These are phyloP conservation scores for Tachystola acroxantha DNA, from an alignment of 2,888 invertebrate genomes.

Conservation along the genomic window DNA sequence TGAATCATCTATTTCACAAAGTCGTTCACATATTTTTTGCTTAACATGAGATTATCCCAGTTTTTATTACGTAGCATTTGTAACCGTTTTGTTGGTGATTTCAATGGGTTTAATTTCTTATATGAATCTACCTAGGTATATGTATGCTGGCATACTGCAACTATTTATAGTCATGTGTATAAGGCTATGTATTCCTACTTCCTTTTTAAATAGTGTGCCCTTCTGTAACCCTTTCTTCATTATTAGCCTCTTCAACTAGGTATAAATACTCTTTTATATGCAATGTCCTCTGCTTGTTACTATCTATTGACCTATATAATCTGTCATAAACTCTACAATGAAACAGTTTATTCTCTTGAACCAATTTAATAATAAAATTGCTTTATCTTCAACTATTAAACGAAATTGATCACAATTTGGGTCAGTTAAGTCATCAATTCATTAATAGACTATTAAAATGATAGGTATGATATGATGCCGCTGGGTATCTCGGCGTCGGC, in stretches of 20 bases:
- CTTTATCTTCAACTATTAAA: conserved; percentile 55
- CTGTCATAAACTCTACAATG: background rate
- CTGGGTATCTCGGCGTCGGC: conserved; percentile 32
- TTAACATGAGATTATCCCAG: conserved; percentile 31
- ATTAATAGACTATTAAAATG: conserved; percentile 50
- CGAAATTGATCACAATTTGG: conserved; percentile 58
- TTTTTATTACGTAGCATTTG: conserved; percentile 19
- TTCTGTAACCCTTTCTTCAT: too few relatives aligned
- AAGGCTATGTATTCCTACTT: too few relatives aligned
- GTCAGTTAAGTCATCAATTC: conserved; percentile 60
- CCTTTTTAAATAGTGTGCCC: too few relatives aligned
- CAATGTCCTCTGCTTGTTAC: too few relatives aligned
- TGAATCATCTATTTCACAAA: conserved; percentile 26
- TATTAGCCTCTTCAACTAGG: too few relatives aligned
- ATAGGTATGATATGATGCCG: conserved; percentile 45
- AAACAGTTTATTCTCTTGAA: conserved; percentile 37
- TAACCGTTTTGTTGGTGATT: background rate
- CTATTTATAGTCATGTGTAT: too few relatives aligned
- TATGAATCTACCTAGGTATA: too few relatives aligned
- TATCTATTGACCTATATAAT: conserved; percentile 5
- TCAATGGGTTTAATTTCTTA: background rate
- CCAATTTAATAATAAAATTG: conserved; percentile 52
- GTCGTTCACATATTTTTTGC: conserved; percentile 22
- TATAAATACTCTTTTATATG: too few relatives aligned
- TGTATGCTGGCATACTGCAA: too few relatives aligned